phyloP scores from a whole-genome alignment of 1,140 invertebrate genomes.

The Camponotus floridanus region DNA sequence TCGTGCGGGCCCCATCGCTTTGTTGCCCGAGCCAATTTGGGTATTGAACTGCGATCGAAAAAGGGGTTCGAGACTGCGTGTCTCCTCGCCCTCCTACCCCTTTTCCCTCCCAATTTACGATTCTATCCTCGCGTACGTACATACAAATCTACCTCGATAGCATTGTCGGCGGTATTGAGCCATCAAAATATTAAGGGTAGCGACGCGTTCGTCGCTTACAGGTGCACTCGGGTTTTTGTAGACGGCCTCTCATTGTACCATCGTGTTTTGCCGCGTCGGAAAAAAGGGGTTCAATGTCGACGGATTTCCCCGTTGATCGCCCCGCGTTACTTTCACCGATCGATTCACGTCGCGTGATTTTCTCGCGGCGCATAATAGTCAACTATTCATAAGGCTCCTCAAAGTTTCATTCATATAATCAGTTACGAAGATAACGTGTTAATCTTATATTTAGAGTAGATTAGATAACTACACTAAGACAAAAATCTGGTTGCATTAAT shows the following conservation, averaged over 20 bases:
- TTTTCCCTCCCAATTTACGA: slow-evolving; percentile 18
- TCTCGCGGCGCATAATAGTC: slow-evolving; percentile 49
- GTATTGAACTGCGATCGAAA: slow-evolving; percentile 83
- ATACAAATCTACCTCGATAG: slow-evolving; percentile 78
- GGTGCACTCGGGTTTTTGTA: slow-evolving; percentile 71
- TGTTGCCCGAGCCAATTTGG: slow-evolving; percentile 82
- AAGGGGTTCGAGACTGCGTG: slow-evolving; percentile 49
- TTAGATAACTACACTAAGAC: neutral
- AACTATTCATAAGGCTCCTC: slow-evolving; percentile 16
- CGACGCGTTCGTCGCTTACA: slow-evolving; percentile 60
- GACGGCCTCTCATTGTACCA: slow-evolving; percentile 58
- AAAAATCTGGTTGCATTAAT: no score
- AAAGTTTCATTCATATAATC: slow-evolving; percentile 26
- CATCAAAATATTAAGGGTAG: slow-evolving; percentile 83
- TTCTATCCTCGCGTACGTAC: slow-evolving; percentile 39
- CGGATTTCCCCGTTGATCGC: slow-evolving; percentile 64
- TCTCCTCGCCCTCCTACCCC: slow-evolving; percentile 32
- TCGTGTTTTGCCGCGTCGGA: slow-evolving; percentile 64
- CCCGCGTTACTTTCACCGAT: slow-evolving; percentile 68
- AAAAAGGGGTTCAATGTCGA: slow-evolving; percentile 61
- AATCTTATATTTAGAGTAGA: neutral
- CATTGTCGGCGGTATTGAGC: slow-evolving; percentile 83
- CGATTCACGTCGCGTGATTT: slow-evolving; percentile 64
- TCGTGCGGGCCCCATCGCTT: slow-evolving; percentile 52
- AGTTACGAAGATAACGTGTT: neutral